Base-by-base conservation (phyloP, 2,797 vertebrate genomes). In the Cirrhinus mrigala region DNA sequence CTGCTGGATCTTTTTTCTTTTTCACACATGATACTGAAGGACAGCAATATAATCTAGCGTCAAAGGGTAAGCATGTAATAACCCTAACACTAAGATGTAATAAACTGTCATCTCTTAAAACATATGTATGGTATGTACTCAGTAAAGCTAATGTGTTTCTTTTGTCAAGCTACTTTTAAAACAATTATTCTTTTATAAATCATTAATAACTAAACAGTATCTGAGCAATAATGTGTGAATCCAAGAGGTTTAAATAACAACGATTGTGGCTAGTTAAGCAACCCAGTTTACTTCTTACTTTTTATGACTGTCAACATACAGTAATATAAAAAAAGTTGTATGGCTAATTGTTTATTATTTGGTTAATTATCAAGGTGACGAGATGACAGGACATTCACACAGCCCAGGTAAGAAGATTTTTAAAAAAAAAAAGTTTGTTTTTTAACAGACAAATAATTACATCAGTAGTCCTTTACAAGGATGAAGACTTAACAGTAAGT, bases 371-470 rank as follows among this genome's bases (percentile, higher is more conserved):
- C 15, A 66, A 60, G 56, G 18, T 8, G 6, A 54, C 2, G 6
- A 20, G 6, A 1, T 1, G 2, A 20, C 20, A 20, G 6, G 7
- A 8, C 6, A 0, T 20, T 2, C 6, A 2, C 6, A 2, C 7
- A 54, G 18, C 18, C 2, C 12, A 29, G 56, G 58, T 62, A 24
- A 14, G 18, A 8, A 20, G 18, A 54, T 54, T 4, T n/a, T n/a
- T n/a, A n/a, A 5, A 52, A 46, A 46, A 46, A 2, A 46, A 18
- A 52, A 15, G 1, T 2, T 56, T 52, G 50, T 4, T 52, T 52
- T 52, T 22, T 22, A 20, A 56, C 14, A 62, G 58, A 14, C 1
- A 27, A 27, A 62, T 62, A 62, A 18, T 56, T n/a, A 56, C 54
- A 56, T 56, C 8, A 22, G 0, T 22, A 29, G 60, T 16, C 7